A percentile compares a stretch with the other conserved stretches of the same genome.
These are phyloP conservation scores for Channa maculata DNA, from an alignment of 2,113 vertebrate genomes.

Conservation along the genomic window DNA sequence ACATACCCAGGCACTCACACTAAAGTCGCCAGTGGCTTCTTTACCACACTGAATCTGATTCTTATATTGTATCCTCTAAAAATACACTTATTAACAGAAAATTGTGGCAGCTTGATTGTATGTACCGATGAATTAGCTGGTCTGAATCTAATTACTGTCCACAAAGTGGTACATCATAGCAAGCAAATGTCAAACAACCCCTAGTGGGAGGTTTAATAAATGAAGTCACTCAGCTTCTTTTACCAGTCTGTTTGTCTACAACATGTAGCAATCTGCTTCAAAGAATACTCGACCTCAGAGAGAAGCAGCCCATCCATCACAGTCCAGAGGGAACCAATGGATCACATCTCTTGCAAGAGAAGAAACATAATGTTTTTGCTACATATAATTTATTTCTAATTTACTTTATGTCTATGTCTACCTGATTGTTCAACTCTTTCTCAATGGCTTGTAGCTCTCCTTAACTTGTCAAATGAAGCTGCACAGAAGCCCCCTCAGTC, in stretches of 20 bases:
- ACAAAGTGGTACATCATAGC: neutral
- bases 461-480: neutral
- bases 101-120: slow-evolving; percentile 11
- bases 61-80: neutral
- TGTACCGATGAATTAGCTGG: neutral
- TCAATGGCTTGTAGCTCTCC: neutral
- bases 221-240: slow-evolving; percentile 30
- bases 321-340: slow-evolving; percentile 8
- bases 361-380: no score
- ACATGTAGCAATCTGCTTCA: slow-evolving; percentile 32
- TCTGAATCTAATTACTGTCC: slow-evolving; percentile 11
- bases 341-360: slow-evolving; percentile 14
- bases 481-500: neutral
- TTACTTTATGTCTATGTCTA: neutral
- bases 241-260: slow-evolving; percentile 38
- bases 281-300: slow-evolving; percentile 24
- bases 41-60: slow-evolving; percentile 6
- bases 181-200: slow-evolving; percentile 15
- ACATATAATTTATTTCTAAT: neutral
- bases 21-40: neutral
- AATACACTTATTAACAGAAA: neutral
- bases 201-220: slow-evolving; percentile 42
- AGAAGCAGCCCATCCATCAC: slow-evolving; percentile 8
- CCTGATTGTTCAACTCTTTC: neutral
- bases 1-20: neutral